Evolutionary conservation across 2,888 invertebrate genomes (phyloP), one percentile per base, ranked within the genome.

Genomic region (Dasypolia templi): DNA sequence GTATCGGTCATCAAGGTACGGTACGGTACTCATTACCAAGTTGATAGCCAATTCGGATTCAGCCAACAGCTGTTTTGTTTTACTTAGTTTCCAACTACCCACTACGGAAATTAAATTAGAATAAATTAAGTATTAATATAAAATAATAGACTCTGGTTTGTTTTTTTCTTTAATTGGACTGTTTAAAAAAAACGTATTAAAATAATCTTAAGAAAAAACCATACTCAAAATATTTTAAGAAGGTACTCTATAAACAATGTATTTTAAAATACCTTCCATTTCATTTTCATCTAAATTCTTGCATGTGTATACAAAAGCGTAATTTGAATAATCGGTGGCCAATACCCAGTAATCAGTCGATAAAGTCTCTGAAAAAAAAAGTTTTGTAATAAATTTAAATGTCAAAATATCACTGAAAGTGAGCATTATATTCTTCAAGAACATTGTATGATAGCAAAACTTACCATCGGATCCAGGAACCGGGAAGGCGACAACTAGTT

Each of bases 231-330:
- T 26, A 44, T 44, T 62, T 29, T 7, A 22, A 29, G 42, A 44
- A 44, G 2, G 2, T 19, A 35, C 26, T 26, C 19, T 17, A n/a
- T 44, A 51, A 63, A 35, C 12, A 59, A 3, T 17, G 14, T 44
- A 11, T n/a, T 29, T 2, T 7, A 5, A n/a, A 14, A 5, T 77
- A 97, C 97, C 94, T 89, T 92, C 93, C 87, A 95, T 96, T 62
- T 86, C 79, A 51, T 97, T 91, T 2, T 93, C 87, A 70, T 95
- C 93, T 59, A 96, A 89, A 81, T 97, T 96, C 2, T 88, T 89
- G 88, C 98, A 98, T 51, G 97, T 97, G 95, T 97, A 98, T 0
- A 97, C 97, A 0, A 98, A 95, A 0, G 97, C 95, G 83, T 97
- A 98, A 70, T 94, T 95, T 0, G 84, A 90, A 89, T 98, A 98